Base-by-base conservation (phyloP, 2,888 invertebrate species). In the Troides aeacus region DNA sequence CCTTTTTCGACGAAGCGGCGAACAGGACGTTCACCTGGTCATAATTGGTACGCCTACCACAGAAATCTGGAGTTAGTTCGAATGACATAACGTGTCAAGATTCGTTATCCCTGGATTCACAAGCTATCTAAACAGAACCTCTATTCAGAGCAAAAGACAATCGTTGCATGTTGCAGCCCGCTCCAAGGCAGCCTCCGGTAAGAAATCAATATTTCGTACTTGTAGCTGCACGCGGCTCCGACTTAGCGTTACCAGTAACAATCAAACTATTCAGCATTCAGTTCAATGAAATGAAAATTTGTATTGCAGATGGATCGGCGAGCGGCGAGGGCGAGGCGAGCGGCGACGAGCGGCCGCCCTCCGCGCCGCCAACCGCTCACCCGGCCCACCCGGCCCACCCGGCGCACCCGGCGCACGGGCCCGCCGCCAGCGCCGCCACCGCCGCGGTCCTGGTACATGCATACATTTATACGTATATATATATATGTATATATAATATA, bases 281-380 rank as follows among this genome's bases (percentile, higher is more conserved):
- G 30, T 30, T 30, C 3, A 30, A 30, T 30, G 30, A 30, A 30
- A 30, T 30, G 30, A 30, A 30, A 5, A 30, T 70, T 69, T 61
- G 61, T 24, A 17, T 70, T 73, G n/a, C 86, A 90, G 89, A 91
- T 71, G 92, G 90, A 7, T 90, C 90, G 30, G 92, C 92, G 77
- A 91, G 91, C 83, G 90, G 90, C 80, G 91, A 91, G 77, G 89
- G 89, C 79, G 89, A 90, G 76, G 88, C 85, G 76, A 88, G 89
- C 83, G 90, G 89, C 71, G 90, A 90, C 84, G 90, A 89, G 79
- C 85, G 88, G 63, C 83, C 80, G 18, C 84, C 86, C 24, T 85
- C 86, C 24, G 85, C 86, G 73, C 87, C 39, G 83, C 83, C 72
- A 82, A 85, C 74, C 83, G 46, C 81, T 63, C 75, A 42, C 86